Evolutionary conservation across 2,888 invertebrate genomes (phyloP).

Genomic region (Caprella mutica): DNA sequence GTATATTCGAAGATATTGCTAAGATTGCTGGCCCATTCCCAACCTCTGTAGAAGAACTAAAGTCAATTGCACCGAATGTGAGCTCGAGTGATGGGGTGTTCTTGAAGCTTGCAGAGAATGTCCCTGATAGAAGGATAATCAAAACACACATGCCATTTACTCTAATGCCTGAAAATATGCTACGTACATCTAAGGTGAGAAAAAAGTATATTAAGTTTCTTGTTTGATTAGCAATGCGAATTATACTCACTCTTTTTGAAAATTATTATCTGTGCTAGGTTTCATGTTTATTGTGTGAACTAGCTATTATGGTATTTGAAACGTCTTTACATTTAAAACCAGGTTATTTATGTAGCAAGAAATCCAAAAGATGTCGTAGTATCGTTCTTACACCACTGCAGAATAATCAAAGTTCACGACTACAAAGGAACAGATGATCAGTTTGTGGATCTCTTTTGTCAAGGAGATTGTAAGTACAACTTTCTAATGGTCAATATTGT

Average conservation of each 20-base stretch:
- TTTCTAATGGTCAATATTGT: too few species aligned
- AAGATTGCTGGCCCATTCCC: not conserved
- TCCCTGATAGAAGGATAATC: not conserved
- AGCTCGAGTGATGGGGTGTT: not conserved
- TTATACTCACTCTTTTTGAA: too few species aligned
- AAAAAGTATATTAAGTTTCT: too few species aligned
- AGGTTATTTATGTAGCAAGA: slow-evolving; percentile 73
- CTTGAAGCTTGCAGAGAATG: not conserved
- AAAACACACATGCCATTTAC: slow-evolving; percentile 3
- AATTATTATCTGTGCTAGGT: too few species aligned
- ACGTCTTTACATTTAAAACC: not conserved
- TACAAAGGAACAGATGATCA: slow-evolving; percentile 47
- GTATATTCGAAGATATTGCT: not conserved
- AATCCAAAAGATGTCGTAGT: slow-evolving; percentile 77
- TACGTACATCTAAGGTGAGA: not conserved
- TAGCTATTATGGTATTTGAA: too few species aligned
- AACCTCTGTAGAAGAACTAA: not conserved
- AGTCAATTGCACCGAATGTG: not conserved
- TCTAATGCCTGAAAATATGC: not conserved
- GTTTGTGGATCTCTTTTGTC: slow-evolving; percentile 50
- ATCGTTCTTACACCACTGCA: slow-evolving; percentile 68
- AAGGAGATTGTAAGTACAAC: not conserved
- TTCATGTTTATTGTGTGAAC: too few species aligned
- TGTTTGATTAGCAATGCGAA: too few species aligned
- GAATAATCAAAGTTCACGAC: slow-evolving; percentile 51